A percentile compares a stretch with the other conserved stretches of the same genome.
These are phyloP conservation scores for Saxidomus purpurata DNA, from an alignment of 1,140 invertebrate species.

Conservation along the genomic window DNA sequence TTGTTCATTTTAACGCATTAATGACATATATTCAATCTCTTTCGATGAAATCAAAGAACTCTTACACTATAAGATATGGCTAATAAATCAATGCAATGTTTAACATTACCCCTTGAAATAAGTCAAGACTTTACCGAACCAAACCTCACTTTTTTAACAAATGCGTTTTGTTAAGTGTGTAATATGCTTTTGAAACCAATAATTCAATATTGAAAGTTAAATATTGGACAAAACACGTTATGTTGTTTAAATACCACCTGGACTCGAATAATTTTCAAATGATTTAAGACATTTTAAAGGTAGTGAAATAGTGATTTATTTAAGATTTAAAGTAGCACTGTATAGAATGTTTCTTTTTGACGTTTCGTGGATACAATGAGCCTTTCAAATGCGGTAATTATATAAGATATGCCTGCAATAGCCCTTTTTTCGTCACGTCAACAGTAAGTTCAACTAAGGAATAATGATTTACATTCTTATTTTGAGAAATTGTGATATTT, in stretches of 20 bases:
- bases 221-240: background rate
- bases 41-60: background rate
- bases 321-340: background rate
- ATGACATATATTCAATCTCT: background rate
- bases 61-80: background rate
- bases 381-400: background rate
- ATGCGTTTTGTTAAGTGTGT: background rate
- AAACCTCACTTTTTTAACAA: background rate
- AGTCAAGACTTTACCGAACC: background rate
- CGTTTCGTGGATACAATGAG: background rate
- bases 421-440: background rate
- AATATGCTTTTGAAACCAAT: slow-evolving; percentile 23
- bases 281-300: background rate
- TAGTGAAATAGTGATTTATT: background rate
- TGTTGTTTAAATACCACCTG: background rate
- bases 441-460: background rate
- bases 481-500: background rate
- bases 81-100: background rate
- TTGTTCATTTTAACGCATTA: background rate
- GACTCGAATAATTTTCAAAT: background rate
- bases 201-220: background rate
- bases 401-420: background rate
- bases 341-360: background rate
- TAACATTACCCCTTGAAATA: background rate
- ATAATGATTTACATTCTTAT: background rate